Evolutionary conservation across 2,888 invertebrate genomes (phyloP).

Genomic region (Mesodorylaimus sp.): DNA sequence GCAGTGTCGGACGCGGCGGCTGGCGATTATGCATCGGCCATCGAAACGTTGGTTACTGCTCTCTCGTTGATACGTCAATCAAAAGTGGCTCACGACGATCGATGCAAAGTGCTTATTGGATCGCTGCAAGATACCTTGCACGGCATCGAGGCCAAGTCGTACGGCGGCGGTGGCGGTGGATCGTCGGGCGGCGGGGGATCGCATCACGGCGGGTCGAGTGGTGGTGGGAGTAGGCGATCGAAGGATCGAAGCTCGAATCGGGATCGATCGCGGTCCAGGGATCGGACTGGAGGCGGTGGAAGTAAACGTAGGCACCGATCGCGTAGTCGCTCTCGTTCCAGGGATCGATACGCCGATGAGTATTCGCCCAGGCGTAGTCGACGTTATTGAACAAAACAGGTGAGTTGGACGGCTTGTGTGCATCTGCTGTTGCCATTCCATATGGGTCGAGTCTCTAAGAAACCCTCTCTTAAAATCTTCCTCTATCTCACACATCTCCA

Average conservation of each 20-base stretch:
- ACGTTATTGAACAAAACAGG: too few species aligned
- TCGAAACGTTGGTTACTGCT: slow-evolving; percentile 93
- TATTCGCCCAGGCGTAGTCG: slow-evolving; percentile 9
- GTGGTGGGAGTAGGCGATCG: slow-evolving; percentile 18
- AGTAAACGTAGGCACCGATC: slow-evolving; percentile 6
- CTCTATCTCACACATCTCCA: too few species aligned
- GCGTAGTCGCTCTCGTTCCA: slow-evolving; percentile 8
- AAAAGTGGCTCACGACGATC: slow-evolving; percentile 80
- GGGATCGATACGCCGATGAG: slow-evolving; percentile 8
- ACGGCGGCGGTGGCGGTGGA: slow-evolving; percentile 37
- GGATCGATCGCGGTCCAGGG: slow-evolving; percentile 3
- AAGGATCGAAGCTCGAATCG: background rate
- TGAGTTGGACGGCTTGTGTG: too few species aligned
- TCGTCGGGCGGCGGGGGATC: background rate
- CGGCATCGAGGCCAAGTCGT: slow-evolving; percentile 92
- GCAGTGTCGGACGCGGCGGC: slow-evolving; percentile 77
- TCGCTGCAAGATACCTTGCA: slow-evolving; percentile 81
- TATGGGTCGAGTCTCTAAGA: too few species aligned
- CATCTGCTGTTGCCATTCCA: too few species aligned
- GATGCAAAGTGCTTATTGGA: slow-evolving; percentile 90
- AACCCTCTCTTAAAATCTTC: too few species aligned
- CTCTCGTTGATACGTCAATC: slow-evolving; percentile 96
- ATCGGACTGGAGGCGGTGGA: slow-evolving; percentile 1
- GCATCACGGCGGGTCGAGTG: background rate
- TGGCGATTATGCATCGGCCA: slow-evolving; percentile 89